Evolutionary conservation across 1,140 invertebrate genomes (phyloP), one percentile per base, ranked within the genome.

Genomic region (Cotesia typhae): DNA sequence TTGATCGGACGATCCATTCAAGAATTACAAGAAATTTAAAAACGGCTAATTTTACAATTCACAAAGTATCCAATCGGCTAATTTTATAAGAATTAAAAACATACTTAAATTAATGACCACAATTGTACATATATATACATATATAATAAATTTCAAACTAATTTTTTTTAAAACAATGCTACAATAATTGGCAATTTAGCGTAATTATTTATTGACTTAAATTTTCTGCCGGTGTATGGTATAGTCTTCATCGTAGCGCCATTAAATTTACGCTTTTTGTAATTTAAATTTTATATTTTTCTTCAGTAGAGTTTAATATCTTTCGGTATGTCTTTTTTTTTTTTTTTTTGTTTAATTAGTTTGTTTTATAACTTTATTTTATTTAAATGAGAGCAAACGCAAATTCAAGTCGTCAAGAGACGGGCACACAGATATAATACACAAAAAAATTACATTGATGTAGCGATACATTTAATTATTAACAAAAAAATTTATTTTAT

Each of bases 221-320:
- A 70, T 68, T 55, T 67, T 76, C 67, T 77, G 14, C 68, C 68
- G 68, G 68, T 70, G 68, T 51, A 70, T 63, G 59, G 38, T 20
- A 70, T 70, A 70, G 68, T 70, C 68, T 70, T 70, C 41, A 70
- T 20, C 20, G 41, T 28, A 51, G 41, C 60, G 12, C 28, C 17
- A 35, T 70, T 63, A 10, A 70, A 70, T 70, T 70, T 60, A 63
- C 68, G 52, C 57, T 35, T 47, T 7, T 28, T 51, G 6, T 10
- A 63, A 36, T 12, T 28, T 63, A 37, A 36, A 6, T 20, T 28
- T 55, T 55, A 5, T 9, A 59, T 20, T 20, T 20, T 6, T 20
- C 2, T 59, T 20, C 28, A 28, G 4, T 20, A 59, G 7, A 17
- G 17, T 20, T 28, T 28, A 59, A 20, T 28, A 60, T 12, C n/a